phyloP scores from a whole-genome alignment of 2,797 vertebrate genomes.

The Lerista edwardsae region DNA sequence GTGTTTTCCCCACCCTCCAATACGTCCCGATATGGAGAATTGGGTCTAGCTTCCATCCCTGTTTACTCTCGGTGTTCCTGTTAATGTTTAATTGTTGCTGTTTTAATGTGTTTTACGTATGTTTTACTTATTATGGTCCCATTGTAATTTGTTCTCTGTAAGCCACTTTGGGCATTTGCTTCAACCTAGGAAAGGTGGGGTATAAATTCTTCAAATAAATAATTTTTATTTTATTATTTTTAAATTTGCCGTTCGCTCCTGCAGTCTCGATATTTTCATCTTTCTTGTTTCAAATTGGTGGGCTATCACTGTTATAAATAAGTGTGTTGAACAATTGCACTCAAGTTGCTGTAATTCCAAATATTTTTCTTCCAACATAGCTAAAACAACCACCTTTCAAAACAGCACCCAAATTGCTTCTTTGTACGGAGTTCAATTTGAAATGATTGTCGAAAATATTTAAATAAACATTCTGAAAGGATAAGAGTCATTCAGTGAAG shows the following conservation, averaged over 20 bases:
- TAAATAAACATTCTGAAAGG: background rate
- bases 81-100: too few relatives aligned
- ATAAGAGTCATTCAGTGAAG: constrained; percentile 4
- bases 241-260: background rate
- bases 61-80: too few relatives aligned
- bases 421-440: background rate
- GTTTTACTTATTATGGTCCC: too few relatives aligned
- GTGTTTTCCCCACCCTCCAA: too few relatives aligned
- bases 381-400: background rate
- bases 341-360: background rate
- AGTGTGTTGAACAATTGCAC: background rate
- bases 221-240: too few relatives aligned
- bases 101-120: too few relatives aligned
- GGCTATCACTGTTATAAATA: background rate
- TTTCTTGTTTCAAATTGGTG: background rate
- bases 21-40: too few relatives aligned
- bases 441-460: background rate
- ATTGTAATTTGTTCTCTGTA: too few relatives aligned
- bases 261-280: background rate
- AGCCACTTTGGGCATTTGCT: too few relatives aligned
- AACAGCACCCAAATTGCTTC: background rate
- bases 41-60: too few relatives aligned
- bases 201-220: too few relatives aligned
- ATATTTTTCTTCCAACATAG: background rate
- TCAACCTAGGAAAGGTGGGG: too few relatives aligned